Base-by-base conservation (phyloP, 2,113 vertebrate genomes). In the Elaphurus davidianus region DNA sequence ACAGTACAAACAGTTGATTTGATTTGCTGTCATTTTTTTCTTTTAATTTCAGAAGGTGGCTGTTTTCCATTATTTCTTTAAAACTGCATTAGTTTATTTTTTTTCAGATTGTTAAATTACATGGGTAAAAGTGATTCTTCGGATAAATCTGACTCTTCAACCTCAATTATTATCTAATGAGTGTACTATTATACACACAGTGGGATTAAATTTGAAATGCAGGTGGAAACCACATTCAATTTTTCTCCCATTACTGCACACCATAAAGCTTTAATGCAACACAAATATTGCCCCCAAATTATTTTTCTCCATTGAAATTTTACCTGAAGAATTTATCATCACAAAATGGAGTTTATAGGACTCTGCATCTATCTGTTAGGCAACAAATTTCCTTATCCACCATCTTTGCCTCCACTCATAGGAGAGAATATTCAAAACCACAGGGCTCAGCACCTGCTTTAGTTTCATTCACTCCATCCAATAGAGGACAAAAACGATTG, bases 201-300 rank as follows among this genome's bases (percentile, higher is more conserved):
- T 30, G 6, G 43, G 40, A 94, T 93, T 54, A 94, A 30, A 62
- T 87, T 89, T 96, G 36, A 97, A 98, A 91, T 84, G 21, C 57
- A 95, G 16, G 23, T 67, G 55, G 47, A 81, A 94, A 87, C 25
- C n/a, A 89, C 33, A 33, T 59, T 60, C 16, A 92, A 1, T 71
- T 93, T 91, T 55, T 15, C 33, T 55, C 47, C n/a, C 14, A 81
- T 4, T 36, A 87, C 28, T 76, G 28, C 3, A 87, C 19, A 92
- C 17, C 11, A 88, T 30, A 57, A 50, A 43, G 30, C 36, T 95
- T 81, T 87, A 62, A 86, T 36, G n/a, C 55, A 33, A 59, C 60
- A 5, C 55, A 92, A 95, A 55, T 47, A 59, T 67, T 86, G 71
- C 43, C 13, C 13, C 59, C 33, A 79, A 85, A 76, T 90, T 83